Evolutionary conservation across 37 sponge, comb jelly and placozoan species (phyloP), one percentile per base, ranked within the genome.

Genomic region (Agelas oroides): DNA sequence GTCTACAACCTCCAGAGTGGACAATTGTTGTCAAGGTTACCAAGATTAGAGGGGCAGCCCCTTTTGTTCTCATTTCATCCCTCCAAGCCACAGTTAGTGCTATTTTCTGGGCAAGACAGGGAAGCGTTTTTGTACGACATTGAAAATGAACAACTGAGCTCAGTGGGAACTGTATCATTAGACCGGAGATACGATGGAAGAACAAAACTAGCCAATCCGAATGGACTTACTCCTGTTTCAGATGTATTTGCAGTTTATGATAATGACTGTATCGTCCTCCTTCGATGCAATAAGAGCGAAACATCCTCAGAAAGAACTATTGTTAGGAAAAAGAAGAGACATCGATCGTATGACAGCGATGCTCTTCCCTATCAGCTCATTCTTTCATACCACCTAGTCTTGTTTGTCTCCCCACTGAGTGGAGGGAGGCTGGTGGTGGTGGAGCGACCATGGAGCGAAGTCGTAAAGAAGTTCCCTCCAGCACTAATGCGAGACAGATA

Each of bases 401-500:
- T 93, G 20, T 88, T 61, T 81, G 86, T 62, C 30, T 40, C 52
- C 0, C 38, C 33, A 17, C 34, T 81, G 2, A 53, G 55, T 28
- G 35, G 32, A 30, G 72, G 65, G 14, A 83, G 65, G 28, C 25
- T 85, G 57, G 37, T 88, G 34, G 63, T 89, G 12, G 93, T 93
- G 16, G 89, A 88, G 31, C 82, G 71, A 68, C 77, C 81, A 1
- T 81, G 89, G 89, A 70, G 41, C 20, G 77, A 84, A 11, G 60
- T 76, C n/a, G 34, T 88, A 28, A 66, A 64, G 19, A 58, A 18
- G 21, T 60, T 93, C 2, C 93, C 93, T n/a, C 86, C 89, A 65
- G 65, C 81, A n/a, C 67, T 93, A 40, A 36, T 23, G 2, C 80
- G 76, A 27, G 38, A 88, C 32, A 60, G 65, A 31, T 93, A 89